These are phyloP conservation scores for Galaxias olidus DNA, from an alignment of 2,797 vertebrate genomes.

Conservation along the genomic window DNA sequence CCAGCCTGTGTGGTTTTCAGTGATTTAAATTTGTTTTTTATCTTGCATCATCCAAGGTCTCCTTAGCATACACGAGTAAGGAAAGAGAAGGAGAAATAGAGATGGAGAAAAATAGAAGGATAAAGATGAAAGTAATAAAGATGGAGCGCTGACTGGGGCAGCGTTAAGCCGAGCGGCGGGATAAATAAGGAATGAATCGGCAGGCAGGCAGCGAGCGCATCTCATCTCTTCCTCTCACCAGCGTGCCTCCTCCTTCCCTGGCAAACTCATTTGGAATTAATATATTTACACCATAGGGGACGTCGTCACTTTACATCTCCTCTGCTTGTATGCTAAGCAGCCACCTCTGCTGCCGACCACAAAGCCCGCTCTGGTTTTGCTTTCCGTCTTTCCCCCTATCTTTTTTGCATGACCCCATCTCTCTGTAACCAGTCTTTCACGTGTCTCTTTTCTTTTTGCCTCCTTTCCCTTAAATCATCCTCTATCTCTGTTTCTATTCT, in stretches of 20 bases:
- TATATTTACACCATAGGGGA: slow-evolving; percentile 51
- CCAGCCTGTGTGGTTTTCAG: background rate
- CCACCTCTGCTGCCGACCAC: slow-evolving; percentile 4
- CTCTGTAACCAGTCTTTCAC: background rate
- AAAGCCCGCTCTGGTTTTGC: background rate
- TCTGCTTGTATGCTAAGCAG: slow-evolving; percentile 38
- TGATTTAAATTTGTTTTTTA: background rate
- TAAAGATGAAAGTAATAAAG: slow-evolving; percentile 22
- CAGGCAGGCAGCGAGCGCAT: slow-evolving; percentile 3
- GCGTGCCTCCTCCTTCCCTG: slow-evolving; percentile 13
- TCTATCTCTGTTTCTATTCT: background rate
- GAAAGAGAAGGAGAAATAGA: background rate
- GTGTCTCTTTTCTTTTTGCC: background rate
- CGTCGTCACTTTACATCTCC: slow-evolving; percentile 39
- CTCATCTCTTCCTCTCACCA: background rate
- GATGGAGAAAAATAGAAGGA: background rate
- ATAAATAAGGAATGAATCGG: slow-evolving; percentile 36
- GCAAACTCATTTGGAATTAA: slow-evolving; percentile 50
- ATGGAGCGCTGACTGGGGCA: slow-evolving; percentile 20
- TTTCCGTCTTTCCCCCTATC: too few species aligned
- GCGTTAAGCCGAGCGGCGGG: slow-evolving; percentile 21
- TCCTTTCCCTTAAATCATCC: background rate
- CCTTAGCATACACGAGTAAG: slow-evolving; percentile 15
- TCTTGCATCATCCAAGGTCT: slow-evolving; percentile 3
- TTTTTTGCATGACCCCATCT: background rate